phyloP scores from a whole-genome alignment of 2,113 vertebrate genomes.

The Xenus cinereus region DNA sequence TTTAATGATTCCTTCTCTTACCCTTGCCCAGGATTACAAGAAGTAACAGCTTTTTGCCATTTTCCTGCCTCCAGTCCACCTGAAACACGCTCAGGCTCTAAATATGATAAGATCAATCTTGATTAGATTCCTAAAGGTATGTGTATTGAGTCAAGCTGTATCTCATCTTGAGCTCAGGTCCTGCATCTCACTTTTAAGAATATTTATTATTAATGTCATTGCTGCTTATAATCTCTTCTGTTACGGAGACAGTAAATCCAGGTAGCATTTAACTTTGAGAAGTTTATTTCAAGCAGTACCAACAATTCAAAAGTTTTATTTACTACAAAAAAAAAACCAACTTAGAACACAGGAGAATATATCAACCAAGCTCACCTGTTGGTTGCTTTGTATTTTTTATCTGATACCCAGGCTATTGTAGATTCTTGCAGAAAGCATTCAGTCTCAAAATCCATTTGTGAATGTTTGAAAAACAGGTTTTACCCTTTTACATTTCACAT shows the following conservation, averaged over 20 bases:
- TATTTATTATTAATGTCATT: slow-evolving; percentile 43
- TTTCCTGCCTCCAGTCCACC: background rate
- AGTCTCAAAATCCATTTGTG: background rate
- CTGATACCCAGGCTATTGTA: background rate
- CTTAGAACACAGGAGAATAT: background rate
- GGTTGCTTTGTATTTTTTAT: background rate
- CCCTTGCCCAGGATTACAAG: background rate
- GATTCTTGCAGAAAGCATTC: background rate
- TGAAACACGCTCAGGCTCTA: background rate
- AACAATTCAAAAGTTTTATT: background rate
- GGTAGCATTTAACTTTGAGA: background rate
- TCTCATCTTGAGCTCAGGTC: background rate
- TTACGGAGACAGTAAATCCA: background rate
- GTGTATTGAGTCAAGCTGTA: background rate
- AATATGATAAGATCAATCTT: slow-evolving; percentile 24
- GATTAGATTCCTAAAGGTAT: slow-evolving; percentile 32
- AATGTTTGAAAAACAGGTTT: background rate
- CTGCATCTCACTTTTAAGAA: background rate
- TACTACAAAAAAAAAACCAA: background rate
- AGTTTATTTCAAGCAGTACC: background rate
- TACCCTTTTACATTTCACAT: background rate
- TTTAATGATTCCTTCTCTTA: background rate
- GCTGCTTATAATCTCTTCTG: background rate
- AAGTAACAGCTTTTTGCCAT: background rate
- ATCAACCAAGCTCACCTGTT: background rate